Conservation (phyloP, 2,113 vertebrate genomes). For the Planiliza haematocheilus region DNA sequence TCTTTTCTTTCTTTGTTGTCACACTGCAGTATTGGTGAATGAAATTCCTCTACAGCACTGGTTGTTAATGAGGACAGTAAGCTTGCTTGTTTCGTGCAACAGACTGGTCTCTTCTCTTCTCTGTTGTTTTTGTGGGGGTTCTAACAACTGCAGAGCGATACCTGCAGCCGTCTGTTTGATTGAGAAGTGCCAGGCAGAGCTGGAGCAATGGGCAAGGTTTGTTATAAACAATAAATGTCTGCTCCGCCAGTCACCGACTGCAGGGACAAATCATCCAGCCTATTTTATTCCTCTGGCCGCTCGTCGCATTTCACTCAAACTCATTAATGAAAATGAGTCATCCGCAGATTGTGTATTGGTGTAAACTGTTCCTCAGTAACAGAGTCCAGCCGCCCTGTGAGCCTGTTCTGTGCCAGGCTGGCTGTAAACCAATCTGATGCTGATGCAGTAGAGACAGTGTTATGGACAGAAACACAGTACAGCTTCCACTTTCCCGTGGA, state of each 20-base stretch:
- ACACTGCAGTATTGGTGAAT: conserved; percentile 67
- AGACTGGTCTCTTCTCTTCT: conserved; percentile 23
- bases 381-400: conserved; percentile 54
- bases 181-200: conserved; percentile 56
- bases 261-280: conserved; percentile 48
- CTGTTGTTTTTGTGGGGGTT: conserved; percentile 38
- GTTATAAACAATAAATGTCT: conserved; percentile 65
- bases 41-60: conserved; percentile 46
- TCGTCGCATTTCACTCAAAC: conserved; percentile 56
- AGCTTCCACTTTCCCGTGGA: conserved; percentile 42
- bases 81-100: conserved; percentile 39
- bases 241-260: conserved; percentile 44
- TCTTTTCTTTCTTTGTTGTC: conserved; percentile 58
- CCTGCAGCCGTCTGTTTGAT: conserved; percentile 61
- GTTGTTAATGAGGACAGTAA: conserved; percentile 48
- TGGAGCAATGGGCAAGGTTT: conserved; percentile 34
- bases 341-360: conserved; percentile 58
- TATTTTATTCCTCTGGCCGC: conserved; percentile 49
- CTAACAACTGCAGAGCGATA: conserved; percentile 62
- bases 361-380: conserved; percentile 51
- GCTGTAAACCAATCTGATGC: conserved; percentile 79
- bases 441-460: conserved; percentile 76
- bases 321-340: conserved; percentile 77
- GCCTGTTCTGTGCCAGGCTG: conserved; percentile 65
- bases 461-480: conserved; percentile 61